Conservation (phyloP, 2,888 invertebrate species). For the Callimorpha dominula region DNA sequence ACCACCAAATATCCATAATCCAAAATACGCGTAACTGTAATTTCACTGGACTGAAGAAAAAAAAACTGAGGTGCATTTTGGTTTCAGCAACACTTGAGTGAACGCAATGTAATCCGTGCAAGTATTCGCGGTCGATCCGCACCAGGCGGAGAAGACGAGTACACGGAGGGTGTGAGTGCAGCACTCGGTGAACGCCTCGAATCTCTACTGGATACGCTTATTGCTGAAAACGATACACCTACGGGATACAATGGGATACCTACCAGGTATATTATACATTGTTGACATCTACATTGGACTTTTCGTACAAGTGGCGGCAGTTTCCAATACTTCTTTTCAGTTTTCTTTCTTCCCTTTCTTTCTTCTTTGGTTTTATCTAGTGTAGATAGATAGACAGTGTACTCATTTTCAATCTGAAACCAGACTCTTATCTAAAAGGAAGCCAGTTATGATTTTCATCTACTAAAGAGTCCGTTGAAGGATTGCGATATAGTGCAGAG, state of each 20-base stretch:
- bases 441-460: not conserved
- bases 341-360: too few species aligned
- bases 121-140: conserved; percentile 86
- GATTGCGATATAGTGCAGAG: too few species aligned
- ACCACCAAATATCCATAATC: too few species aligned
- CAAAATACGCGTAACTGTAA: not conserved
- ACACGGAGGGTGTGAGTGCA: conserved; percentile 88
- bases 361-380: too few species aligned
- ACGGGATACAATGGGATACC: conserved; percentile 87
- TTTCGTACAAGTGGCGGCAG: too few species aligned
- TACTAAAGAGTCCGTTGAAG: too few species aligned
- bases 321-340: too few species aligned
- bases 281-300: too few species aligned
- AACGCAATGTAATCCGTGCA: conserved; percentile 90
- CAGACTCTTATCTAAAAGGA: not conserved
- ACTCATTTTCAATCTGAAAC: too few species aligned
- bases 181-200: conserved; percentile 90
- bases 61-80: too few species aligned
- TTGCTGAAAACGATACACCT: conserved; percentile 89
- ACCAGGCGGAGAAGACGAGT: conserved; percentile 87
- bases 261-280: conserved; percentile 69
- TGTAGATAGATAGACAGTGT: too few species aligned
- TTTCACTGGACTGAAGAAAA: not conserved
- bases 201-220: conserved; percentile 88
- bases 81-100: conserved; percentile 89